These are phyloP conservation scores for Pseudopleuronectes americanus DNA, from an alignment of 2,797 vertebrate genomes.

Conservation along the genomic window DNA sequence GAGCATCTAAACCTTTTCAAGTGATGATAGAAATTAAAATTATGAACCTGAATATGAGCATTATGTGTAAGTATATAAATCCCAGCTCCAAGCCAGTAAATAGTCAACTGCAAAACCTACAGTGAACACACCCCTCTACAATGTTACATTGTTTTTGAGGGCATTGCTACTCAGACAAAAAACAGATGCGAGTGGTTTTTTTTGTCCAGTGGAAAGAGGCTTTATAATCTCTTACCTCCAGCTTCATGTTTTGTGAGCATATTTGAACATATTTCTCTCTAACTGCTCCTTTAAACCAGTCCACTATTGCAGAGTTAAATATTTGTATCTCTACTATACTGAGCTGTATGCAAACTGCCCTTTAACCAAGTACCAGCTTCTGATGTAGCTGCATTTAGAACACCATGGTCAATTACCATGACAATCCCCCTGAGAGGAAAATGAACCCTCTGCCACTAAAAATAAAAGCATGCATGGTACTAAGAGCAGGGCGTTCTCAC, in stretches of 20 bases:
- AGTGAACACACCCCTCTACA: background rate
- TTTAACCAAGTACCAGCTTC: background rate
- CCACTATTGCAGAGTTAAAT: no score
- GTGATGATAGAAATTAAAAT: no score
- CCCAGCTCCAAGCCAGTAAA: background rate
- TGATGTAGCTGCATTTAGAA: conserved; percentile 41
- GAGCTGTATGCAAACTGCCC: background rate
- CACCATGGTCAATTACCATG: conserved; percentile 51
- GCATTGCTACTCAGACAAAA: background rate
- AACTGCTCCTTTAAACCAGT: background rate
- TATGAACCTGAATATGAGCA: no score
- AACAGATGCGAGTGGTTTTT: no score
- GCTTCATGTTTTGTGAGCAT: no score
- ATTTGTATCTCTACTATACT: no score
- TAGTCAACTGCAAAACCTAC: background rate
- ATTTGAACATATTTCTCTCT: background rate
- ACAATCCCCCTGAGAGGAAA: conserved; percentile 36
- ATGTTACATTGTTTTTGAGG: background rate
- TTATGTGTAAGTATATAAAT: no score
- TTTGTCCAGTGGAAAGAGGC: no score
- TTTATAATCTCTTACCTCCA: no score
- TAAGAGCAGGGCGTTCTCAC: conserved; percentile 15
- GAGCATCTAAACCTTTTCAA: no score
- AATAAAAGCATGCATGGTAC: conserved; percentile 15
- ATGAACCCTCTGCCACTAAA: conserved; percentile 14